Evolutionary conservation across 2,113 vertebrate genomes (phyloP), one percentile per base, ranked within the genome.

Genomic region (Clarias macrocephalus): DNA sequence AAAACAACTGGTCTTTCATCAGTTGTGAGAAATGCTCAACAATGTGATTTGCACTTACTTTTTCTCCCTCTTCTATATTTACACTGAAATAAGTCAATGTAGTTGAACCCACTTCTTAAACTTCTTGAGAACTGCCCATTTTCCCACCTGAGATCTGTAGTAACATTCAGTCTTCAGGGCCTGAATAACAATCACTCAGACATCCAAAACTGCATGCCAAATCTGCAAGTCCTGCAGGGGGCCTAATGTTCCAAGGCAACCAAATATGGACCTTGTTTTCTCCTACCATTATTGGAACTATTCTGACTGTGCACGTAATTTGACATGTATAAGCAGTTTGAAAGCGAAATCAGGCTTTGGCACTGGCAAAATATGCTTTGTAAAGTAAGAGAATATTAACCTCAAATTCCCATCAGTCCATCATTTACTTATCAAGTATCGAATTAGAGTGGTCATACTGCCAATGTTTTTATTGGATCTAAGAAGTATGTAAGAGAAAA

Each of bases 1-100:
- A 91, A 90, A 37, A 90, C 88, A 82, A 90, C 87, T 86, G 66
- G 66, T 88, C 83, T 85, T 89, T 77, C 23, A 82, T 83, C 76
- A 54, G 52, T 65, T 56, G 42, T n/a, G 23, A 62, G 62, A 82
- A 86, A 73, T 82, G 33, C 82, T 80, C n/a, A 30, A 48, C 84
- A 79, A 87, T 87, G 83, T 84, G 85, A 88, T 89, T 87, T 80
- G 88, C 48, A 68, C 79, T 80, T 66, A 83, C 42, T 85, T 83
- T 82, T 84, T 89, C 80, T 83, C 70, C 80, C 60, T 81, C 70
- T 80, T 80, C 80, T 80, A 70, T 70, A 25, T 85, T 87, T 68
- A 28, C 82, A 80, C 28, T 70, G 73, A 83, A 85, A 80, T 88
- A 90, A 86, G 80, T 88, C 56, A 82, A 30, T 25, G 48, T 33